phyloP scores from a whole-genome alignment of 2,888 invertebrate species.

The Bombyx huttoni region DNA sequence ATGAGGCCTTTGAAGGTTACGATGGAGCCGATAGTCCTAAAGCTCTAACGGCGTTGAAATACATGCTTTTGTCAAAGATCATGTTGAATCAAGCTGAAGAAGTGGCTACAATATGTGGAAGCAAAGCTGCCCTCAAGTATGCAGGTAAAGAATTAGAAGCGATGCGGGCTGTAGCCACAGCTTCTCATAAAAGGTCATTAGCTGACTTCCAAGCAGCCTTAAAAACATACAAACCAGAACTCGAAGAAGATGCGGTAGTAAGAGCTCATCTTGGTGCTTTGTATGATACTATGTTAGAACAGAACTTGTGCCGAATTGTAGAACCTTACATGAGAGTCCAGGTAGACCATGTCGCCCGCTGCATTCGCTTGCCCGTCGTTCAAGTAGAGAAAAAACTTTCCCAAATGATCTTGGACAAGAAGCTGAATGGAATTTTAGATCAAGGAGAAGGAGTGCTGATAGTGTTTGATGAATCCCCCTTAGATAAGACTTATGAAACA shows the following conservation, averaged over 20 bases:
- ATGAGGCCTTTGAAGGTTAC: slow-evolving; percentile 99
- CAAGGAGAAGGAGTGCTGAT: slow-evolving; percentile 98
- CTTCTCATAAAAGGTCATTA: slow-evolving; percentile 95
- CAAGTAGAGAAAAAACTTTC: slow-evolving; percentile 99
- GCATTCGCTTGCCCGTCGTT: slow-evolving; percentile 89
- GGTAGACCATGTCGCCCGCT: slow-evolving; percentile 91
- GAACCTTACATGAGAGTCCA: slow-evolving; percentile 99
- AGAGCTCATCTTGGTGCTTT: slow-evolving; percentile 96
- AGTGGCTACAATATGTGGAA: slow-evolving; percentile 94
- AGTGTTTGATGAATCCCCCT: slow-evolving; percentile 94
- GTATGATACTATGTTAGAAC: slow-evolving; percentile 98
- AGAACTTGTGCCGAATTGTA: slow-evolving; percentile 97
- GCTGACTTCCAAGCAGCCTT: slow-evolving; percentile 96
- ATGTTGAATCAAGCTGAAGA: slow-evolving; percentile 98
- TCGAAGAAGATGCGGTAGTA: slow-evolving; percentile 97
- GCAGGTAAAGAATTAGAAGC: slow-evolving; percentile 96
- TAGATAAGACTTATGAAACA: slow-evolving; percentile 97
- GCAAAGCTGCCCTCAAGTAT: slow-evolving; percentile 97
- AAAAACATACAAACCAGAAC: slow-evolving; percentile 87
- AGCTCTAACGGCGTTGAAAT: slow-evolving; percentile 96
- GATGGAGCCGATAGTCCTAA: slow-evolving; percentile 94
- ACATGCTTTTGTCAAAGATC: slow-evolving; percentile 99
- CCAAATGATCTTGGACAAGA: slow-evolving; percentile 99
- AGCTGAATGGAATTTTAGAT: slow-evolving; percentile 96
- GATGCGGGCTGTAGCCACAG: slow-evolving; percentile 96